Evolutionary conservation across 2,113 vertebrate genomes (phyloP).

Genomic region (Phrynosoma platyrhinos): DNA sequence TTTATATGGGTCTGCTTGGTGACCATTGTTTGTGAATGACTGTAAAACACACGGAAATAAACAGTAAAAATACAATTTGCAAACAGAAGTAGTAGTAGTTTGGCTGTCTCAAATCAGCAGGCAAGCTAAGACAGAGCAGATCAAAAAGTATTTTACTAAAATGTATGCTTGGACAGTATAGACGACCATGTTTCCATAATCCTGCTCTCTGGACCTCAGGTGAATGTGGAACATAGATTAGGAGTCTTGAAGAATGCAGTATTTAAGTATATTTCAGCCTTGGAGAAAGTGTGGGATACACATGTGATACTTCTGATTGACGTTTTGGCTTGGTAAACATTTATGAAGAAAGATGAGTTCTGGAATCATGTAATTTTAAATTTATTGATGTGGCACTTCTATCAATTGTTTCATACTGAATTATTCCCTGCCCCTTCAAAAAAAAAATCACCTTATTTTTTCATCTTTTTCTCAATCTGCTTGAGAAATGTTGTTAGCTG

Average conservation of each 20-base stretch:
- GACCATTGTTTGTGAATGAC: too few relatives aligned
- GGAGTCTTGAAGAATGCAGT: neutral
- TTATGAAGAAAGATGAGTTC: neutral
- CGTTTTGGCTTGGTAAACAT: too few relatives aligned
- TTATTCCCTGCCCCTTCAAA: neutral
- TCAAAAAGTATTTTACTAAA: neutral
- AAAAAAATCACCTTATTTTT: neutral
- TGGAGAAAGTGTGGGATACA: neutral
- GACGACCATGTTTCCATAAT: neutral
- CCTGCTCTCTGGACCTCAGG: neutral
- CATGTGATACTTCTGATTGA: neutral
- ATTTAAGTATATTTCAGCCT: neutral
- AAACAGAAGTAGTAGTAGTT: neutral
- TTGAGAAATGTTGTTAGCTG: neutral
- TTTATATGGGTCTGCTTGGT: too few relatives aligned
- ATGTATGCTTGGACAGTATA: neutral
- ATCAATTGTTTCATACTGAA: neutral
- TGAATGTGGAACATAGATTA: neutral
- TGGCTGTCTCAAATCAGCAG: too few relatives aligned
- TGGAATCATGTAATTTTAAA: neutral
- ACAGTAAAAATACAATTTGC: neutral
- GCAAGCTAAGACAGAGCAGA: neutral
- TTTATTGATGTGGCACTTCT: neutral
- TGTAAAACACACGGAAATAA: neutral
- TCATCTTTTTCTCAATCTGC: neutral